A percentile compares a stretch with the other conserved stretches of the same genome.
These are phyloP conservation scores for Brachypterus glaber DNA, from an alignment of 2,888 invertebrate species.

Conservation along the genomic window DNA sequence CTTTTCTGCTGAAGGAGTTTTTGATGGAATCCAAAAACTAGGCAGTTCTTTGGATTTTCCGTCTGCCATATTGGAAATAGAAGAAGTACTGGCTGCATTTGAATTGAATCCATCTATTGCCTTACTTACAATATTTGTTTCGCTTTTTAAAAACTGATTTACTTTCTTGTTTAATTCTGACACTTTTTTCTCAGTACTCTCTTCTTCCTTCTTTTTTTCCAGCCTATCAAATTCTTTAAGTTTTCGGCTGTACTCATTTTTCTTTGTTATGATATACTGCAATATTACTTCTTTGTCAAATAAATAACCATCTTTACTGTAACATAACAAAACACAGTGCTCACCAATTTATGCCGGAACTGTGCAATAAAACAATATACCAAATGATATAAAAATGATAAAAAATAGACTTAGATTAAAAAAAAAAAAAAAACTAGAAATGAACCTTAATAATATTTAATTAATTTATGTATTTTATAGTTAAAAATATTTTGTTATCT, in stretches of 20 bases:
- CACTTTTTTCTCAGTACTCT: slow-evolving; percentile 54
- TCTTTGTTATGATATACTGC: slow-evolving; percentile 89
- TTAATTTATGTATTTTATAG: no score
- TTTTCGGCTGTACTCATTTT: slow-evolving; percentile 80
- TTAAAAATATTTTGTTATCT: no score
- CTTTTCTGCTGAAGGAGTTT: slow-evolving; percentile 72
- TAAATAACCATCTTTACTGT: slow-evolving; percentile 73
- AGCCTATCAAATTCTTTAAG: slow-evolving; percentile 88
- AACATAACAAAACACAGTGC: slow-evolving; percentile 18
- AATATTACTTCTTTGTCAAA: slow-evolving; percentile 96
- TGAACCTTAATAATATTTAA: no score
- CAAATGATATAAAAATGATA: no score
- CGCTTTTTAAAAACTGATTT: slow-evolving; percentile 71
- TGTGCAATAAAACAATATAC: no score
- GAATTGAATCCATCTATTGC: slow-evolving; percentile 37
- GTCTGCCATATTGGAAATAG: slow-evolving; percentile 63
- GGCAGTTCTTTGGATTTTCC: slow-evolving; percentile 75
- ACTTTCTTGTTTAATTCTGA: slow-evolving; percentile 68
- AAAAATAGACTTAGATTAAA: no score
- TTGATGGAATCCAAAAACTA: slow-evolving; percentile 94
- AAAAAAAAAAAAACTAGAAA: no score
- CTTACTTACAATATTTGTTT: slow-evolving; percentile 61
- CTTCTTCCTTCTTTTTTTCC: slow-evolving; percentile 63
- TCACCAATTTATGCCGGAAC: no score
- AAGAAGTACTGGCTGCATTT: slow-evolving; percentile 30